Conservation (phyloP, 2,888 invertebrate genomes). For the Electrophaes corylata region DNA sequence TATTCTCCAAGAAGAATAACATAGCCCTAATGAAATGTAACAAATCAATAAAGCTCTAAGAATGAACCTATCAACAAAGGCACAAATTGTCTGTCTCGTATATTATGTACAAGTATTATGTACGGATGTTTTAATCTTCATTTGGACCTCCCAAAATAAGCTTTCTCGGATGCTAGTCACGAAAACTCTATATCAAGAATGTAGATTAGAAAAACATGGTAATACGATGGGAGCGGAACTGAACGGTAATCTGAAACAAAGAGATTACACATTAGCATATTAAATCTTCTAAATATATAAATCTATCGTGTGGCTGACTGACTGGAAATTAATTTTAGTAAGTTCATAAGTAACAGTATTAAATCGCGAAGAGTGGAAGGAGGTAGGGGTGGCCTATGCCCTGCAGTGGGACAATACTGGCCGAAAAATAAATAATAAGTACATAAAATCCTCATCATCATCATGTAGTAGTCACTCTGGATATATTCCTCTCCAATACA, state of each 20-base stretch:
- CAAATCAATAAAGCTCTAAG: conserved; percentile 14
- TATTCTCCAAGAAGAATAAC: neutral
- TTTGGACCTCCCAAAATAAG: conserved; percentile 48
- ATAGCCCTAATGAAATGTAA: conserved; percentile 4
- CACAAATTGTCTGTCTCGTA: conserved; percentile 68
- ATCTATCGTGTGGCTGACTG: neutral
- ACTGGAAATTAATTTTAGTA: too few species aligned
- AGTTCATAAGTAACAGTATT: too few species aligned
- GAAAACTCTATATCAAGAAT: conserved; percentile 66
- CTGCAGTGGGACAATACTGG: too few species aligned
- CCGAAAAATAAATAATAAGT: too few species aligned
- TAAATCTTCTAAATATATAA: conserved; percentile 1
- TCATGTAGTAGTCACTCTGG: too few species aligned
- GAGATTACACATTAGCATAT: conserved; percentile 45
- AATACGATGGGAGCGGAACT: conserved; percentile 50
- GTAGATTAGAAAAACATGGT: conserved; percentile 75
- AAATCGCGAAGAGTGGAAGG: too few species aligned
- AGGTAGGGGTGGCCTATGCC: too few species aligned
- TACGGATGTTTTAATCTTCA: conserved; percentile 22
- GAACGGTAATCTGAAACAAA: conserved; percentile 59
- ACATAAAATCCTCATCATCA: too few species aligned
- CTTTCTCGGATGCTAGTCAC: conserved; percentile 72
- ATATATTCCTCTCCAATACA: too few species aligned
- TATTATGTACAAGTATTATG: conserved; percentile 59
- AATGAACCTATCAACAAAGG: conserved; percentile 52